These are phyloP conservation scores for Nyctereutes procyonoides DNA, from an alignment of 2,113 vertebrate species.

Conservation along the genomic window DNA sequence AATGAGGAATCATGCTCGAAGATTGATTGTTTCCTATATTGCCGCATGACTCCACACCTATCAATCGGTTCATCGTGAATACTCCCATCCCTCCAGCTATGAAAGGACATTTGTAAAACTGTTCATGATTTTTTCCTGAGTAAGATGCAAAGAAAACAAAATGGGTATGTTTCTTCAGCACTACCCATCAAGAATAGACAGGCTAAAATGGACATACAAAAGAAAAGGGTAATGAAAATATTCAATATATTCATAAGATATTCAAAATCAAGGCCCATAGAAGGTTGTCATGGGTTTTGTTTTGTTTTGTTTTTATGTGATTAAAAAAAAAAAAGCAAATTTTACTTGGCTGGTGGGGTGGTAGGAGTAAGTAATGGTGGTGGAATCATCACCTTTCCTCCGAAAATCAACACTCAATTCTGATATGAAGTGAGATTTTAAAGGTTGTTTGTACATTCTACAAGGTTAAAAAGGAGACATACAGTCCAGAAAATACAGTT, in stretches of 20 bases:
- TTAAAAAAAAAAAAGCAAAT: not conserved
- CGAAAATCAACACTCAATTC: not conserved
- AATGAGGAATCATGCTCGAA: not conserved
- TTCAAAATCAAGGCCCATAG: not conserved
- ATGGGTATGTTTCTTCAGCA: not conserved
- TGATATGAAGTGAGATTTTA: not conserved
- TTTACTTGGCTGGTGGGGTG: not conserved
- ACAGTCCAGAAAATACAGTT: not conserved
- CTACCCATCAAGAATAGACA: not conserved
- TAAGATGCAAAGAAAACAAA: constrained; percentile 1
- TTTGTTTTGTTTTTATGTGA: not conserved
- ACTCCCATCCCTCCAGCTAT: not conserved
- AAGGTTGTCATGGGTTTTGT: not conserved
- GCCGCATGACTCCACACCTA: not conserved
- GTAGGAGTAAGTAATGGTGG: not conserved
- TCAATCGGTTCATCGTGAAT: not conserved
- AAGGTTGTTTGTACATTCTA: not conserved
- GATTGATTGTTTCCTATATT: not conserved
- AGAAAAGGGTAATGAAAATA: not conserved
- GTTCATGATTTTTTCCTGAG: not conserved
- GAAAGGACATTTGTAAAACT: not conserved
- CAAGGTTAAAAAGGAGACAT: not conserved
- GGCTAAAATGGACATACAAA: not conserved
- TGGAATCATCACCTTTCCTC: not conserved
- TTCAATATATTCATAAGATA: not conserved